Evolutionary conservation across 2,888 invertebrate genomes (phyloP).

Genomic region (Lydus trimaculatus): DNA sequence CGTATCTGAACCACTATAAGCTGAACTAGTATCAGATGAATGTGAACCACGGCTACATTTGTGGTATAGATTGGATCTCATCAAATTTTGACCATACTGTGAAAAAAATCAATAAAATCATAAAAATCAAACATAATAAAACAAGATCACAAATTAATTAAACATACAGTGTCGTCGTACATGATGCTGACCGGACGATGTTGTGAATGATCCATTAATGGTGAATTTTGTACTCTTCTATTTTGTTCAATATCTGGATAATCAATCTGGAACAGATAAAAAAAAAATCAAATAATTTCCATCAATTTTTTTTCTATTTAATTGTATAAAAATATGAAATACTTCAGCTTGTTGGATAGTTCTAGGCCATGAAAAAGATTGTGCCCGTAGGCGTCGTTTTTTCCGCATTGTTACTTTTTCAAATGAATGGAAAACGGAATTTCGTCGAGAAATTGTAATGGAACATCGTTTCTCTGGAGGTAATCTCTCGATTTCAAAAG

Average conservation of each 20-base stretch:
- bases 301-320: neutral
- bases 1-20: slow-evolving; percentile 95
- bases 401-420: slow-evolving; percentile 44
- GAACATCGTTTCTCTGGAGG: slow-evolving; percentile 45
- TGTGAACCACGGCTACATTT: slow-evolving; percentile 84
- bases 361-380: slow-evolving; percentile 57
- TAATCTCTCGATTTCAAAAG: slow-evolving; percentile 45
- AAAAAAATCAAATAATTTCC: neutral
- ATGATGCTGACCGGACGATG: slow-evolving; percentile 56
- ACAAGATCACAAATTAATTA: neutral
- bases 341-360: slow-evolving; percentile 40
- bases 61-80: slow-evolving; percentile 77
- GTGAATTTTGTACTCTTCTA: slow-evolving; percentile 54
- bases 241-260: slow-evolving; percentile 67
- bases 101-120: slow-evolving; percentile 18
- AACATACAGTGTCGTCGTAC: slow-evolving; percentile 56
- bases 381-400: slow-evolving; percentile 41
- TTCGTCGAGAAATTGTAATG: slow-evolving; percentile 31
- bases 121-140: slow-evolving; percentile 13
- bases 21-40: slow-evolving; percentile 94
- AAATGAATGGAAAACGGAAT: slow-evolving; percentile 37
- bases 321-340: slow-evolving; percentile 3
- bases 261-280: slow-evolving; percentile 66
- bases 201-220: slow-evolving; percentile 57
- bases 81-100: slow-evolving; percentile 57